phyloP scores from a whole-genome alignment of 2,113 vertebrate genomes.

The Periophthalmus modestus region DNA sequence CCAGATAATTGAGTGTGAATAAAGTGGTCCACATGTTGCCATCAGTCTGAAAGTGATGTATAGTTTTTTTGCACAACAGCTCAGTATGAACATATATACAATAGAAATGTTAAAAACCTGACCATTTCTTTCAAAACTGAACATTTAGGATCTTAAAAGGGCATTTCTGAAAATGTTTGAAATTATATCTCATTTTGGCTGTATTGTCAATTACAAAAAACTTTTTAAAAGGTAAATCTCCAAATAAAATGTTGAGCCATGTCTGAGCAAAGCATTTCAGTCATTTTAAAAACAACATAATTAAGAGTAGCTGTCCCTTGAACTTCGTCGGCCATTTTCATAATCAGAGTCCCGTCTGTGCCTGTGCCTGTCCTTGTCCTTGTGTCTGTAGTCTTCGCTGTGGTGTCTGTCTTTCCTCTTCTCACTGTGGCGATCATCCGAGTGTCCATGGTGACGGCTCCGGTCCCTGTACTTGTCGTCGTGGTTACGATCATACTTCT shows the following conservation, averaged over 20 bases:
- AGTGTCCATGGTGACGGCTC: slow-evolving; percentile 78
- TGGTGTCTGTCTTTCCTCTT: slow-evolving; percentile 84
- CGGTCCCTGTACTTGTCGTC: slow-evolving; percentile 76
- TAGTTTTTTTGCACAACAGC: slow-evolving; percentile 71
- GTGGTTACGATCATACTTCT: slow-evolving; percentile 58
- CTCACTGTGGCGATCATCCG: slow-evolving; percentile 76
- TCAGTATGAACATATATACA: slow-evolving; percentile 69
- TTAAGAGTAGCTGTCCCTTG: slow-evolving; percentile 81
- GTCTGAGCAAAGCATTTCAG: slow-evolving; percentile 6
- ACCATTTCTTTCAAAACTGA: slow-evolving; percentile 11
- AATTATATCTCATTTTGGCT: slow-evolving; percentile 55
- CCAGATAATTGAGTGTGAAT: slow-evolving; percentile 29
- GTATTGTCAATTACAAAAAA: slow-evolving; percentile 53
- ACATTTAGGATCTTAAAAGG: slow-evolving; percentile 30
- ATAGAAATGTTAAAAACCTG: slow-evolving; percentile 48
- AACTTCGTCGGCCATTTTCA: slow-evolving; percentile 84
- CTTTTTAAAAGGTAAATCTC: slow-evolving; percentile 34
- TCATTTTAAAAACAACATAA: slow-evolving; percentile 19
- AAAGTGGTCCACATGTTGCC: slow-evolving; percentile 33
- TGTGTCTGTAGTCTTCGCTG: slow-evolving; percentile 80
- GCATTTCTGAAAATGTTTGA: slow-evolving; percentile 18
- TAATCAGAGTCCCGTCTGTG: slow-evolving; percentile 82
- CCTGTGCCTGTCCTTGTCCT: slow-evolving; percentile 83
- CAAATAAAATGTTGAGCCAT: slow-evolving; percentile 28
- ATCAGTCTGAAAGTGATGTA: slow-evolving; percentile 16